phyloP scores from a whole-genome alignment of 2,113 vertebrate genomes.

The Mungos mungo region DNA sequence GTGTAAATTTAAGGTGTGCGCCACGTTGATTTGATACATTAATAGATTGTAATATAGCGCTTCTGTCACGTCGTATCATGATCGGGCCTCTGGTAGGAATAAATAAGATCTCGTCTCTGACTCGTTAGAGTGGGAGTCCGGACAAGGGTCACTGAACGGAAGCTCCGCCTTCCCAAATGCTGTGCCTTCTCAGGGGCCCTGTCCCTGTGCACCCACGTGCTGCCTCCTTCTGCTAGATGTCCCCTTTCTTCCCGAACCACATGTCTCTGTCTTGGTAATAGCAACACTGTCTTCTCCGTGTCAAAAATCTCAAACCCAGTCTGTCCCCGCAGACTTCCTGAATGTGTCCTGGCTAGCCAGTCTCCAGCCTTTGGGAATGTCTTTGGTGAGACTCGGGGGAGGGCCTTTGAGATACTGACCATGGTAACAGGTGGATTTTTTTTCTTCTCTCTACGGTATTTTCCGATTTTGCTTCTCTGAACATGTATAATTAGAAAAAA shows the following conservation, averaged over 20 bases:
- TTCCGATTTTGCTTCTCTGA: neutral
- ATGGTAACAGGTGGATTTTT: neutral
- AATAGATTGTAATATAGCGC: neutral
- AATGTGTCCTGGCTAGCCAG: neutral
- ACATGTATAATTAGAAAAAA: neutral
- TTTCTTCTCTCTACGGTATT: neutral
- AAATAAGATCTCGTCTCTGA: neutral
- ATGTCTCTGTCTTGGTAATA: neutral
- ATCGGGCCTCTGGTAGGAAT: neutral
- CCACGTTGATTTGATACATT: neutral
- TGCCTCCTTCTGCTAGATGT: neutral
- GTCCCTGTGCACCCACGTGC: neutral
- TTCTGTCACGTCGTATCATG: neutral
- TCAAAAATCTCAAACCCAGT: neutral
- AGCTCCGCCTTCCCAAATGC: neutral
- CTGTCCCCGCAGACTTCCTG: neutral
- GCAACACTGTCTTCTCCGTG: neutral
- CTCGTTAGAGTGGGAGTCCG: neutral
- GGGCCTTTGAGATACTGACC: neutral
- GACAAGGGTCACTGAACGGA: neutral
- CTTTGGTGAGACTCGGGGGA: neutral
- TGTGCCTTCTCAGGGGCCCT: neutral
- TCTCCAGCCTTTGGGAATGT: constrained; percentile 4
- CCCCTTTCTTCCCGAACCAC: neutral
- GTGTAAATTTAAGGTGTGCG: neutral